Conservation (phyloP, 2,888 invertebrate species). For the Nemurella pictetii region DNA sequence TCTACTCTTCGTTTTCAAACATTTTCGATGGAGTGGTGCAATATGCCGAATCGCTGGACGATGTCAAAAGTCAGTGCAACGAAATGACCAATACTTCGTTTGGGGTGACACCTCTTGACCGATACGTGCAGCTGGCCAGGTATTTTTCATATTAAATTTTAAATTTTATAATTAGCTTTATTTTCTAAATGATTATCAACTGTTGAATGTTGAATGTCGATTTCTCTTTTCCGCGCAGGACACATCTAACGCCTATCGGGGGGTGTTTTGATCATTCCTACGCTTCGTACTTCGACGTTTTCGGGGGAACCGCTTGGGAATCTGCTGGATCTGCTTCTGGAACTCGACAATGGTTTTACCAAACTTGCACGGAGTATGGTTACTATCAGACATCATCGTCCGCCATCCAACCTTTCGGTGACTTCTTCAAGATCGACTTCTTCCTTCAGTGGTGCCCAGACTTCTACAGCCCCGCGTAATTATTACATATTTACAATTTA, state of each 20-base stretch:
- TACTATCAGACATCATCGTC: constrained; percentile 49
- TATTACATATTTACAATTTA: too few relatives aligned
- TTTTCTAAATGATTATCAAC: too few relatives aligned
- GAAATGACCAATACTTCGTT: not conserved
- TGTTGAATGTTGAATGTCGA: too few relatives aligned
- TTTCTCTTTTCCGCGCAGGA: not conserved
- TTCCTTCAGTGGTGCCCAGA: constrained; percentile 54
- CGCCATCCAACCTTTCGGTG: constrained; percentile 63
- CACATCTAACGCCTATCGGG: not conserved
- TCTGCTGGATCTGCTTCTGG: constrained; percentile 36
- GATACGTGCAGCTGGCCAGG: constrained; percentile 20
- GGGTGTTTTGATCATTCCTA: constrained; percentile 18
- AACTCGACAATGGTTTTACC: constrained; percentile 52
- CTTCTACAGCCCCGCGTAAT: constrained; percentile 53
- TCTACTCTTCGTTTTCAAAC: constrained; percentile 51
- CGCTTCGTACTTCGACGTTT: not conserved
- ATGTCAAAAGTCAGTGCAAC: constrained; percentile 7
- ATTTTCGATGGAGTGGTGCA: constrained; percentile 48
- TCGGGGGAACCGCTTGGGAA: constrained; percentile 22
- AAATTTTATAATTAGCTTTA: too few relatives aligned
- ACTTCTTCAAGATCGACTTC: constrained; percentile 56
- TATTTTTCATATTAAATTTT: not conserved
- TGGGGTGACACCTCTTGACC: constrained; percentile 45
- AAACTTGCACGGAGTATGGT: constrained; percentile 38
- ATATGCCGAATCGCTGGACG: constrained; percentile 37